Evolutionary conservation across 2,888 invertebrate species (phyloP).

Genomic region (Agrotis ipsilon): DNA sequence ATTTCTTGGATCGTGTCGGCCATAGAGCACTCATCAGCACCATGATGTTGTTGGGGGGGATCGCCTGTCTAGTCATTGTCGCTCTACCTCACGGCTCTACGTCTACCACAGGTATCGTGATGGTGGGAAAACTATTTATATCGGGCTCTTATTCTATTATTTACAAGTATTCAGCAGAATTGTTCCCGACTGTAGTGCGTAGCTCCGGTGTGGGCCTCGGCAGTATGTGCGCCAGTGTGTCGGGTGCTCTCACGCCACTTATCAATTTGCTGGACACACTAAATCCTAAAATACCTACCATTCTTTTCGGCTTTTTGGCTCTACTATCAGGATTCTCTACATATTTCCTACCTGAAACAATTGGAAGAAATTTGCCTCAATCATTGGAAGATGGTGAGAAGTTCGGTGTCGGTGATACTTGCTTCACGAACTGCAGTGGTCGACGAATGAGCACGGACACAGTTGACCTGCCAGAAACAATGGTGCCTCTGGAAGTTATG

Average conservation of each 20-base stretch:
- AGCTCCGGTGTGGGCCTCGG: slow-evolving; percentile 96
- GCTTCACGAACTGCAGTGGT: slow-evolving; percentile 93
- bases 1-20: slow-evolving; percentile 94
- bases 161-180: slow-evolving; percentile 96
- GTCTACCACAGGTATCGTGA: slow-evolving; percentile 92
- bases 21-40: slow-evolving; percentile 94
- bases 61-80: slow-evolving; percentile 94
- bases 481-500: slow-evolving; percentile 83
- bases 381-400: slow-evolving; percentile 96
- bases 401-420: slow-evolving; percentile 96
- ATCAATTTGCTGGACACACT: slow-evolving; percentile 95
- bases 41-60: slow-evolving; percentile 95
- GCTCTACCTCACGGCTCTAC: slow-evolving; percentile 93
- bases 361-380: slow-evolving; percentile 95
- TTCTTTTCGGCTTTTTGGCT: slow-evolving; percentile 94
- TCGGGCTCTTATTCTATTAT: slow-evolving; percentile 96
- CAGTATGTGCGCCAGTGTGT: slow-evolving; percentile 96
- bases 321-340: slow-evolving; percentile 94
- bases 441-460: slow-evolving; percentile 82
- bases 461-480: slow-evolving; percentile 84
- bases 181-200: slow-evolving; percentile 96
- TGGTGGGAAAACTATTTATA: slow-evolving; percentile 96
- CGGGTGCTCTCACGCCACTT: slow-evolving; percentile 95
- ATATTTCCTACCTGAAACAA: slow-evolving; percentile 95
- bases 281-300: slow-evolving; percentile 94